These are phyloP conservation scores for Myotis davidii DNA, from an alignment of 2,113 vertebrate genomes.

Conservation along the genomic window DNA sequence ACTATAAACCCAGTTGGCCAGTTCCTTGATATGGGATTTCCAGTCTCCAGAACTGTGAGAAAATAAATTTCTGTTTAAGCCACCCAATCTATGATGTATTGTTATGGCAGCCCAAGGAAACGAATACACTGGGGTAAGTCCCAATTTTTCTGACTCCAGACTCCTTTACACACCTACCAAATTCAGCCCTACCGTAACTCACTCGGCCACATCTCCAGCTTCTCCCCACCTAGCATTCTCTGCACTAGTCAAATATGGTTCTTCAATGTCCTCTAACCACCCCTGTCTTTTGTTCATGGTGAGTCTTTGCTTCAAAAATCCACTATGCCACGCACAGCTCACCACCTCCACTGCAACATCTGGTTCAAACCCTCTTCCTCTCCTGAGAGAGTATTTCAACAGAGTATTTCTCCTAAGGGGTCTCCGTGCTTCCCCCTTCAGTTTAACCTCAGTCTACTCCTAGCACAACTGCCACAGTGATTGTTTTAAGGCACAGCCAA, in stretches of 20 bases:
- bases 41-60: neutral
- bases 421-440: neutral
- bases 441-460: neutral
- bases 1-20: too few species aligned
- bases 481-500: neutral
- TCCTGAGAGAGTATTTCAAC: neutral
- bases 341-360: neutral
- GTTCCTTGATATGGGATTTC: too few species aligned
- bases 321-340: neutral
- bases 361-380: neutral
- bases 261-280: neutral
- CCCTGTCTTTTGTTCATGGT: neutral
- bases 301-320: neutral
- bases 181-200: neutral
- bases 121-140: neutral
- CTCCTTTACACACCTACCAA: neutral
- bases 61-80: neutral
- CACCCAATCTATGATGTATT: neutral
- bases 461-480: neutral
- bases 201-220: neutral
- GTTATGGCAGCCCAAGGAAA: neutral
- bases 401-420: neutral
- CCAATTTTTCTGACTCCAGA: neutral
- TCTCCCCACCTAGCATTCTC: neutral
- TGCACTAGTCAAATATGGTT: neutral